Evolutionary conservation across 2,113 vertebrate genomes (phyloP).

Genomic region (Neolamprologus fasciatus): DNA sequence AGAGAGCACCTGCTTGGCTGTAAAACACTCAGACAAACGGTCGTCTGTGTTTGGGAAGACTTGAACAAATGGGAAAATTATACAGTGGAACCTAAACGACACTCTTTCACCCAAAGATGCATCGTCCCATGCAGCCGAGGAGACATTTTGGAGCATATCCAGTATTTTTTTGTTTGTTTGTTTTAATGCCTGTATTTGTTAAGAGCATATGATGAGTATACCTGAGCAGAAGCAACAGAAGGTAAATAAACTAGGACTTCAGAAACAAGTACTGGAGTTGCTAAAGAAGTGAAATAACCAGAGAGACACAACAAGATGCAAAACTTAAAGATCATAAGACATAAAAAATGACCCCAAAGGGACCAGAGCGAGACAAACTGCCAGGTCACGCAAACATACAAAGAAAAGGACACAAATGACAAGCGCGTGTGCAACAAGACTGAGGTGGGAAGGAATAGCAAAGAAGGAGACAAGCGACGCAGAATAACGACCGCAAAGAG

Average conservation of each 20-base stretch:
- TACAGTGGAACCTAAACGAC: conserved; percentile 47
- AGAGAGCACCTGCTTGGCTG: conserved; percentile 57
- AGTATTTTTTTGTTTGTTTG: neutral
- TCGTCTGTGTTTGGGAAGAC: conserved; percentile 49
- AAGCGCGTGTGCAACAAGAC: neutral
- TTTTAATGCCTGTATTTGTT: neutral
- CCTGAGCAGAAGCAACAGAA: neutral
- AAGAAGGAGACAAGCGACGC: neutral
- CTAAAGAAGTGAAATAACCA: neutral
- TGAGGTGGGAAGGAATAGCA: neutral
- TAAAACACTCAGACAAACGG: conserved; percentile 52
- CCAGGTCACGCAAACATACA: neutral
- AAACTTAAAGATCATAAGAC: neutral
- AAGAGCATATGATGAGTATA: neutral
- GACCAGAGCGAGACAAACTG: neutral
- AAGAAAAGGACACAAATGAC: neutral
- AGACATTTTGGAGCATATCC: neutral
- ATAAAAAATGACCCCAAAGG: neutral
- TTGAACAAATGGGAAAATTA: conserved; percentile 67
- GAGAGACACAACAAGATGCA: neutral
- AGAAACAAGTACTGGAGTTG: neutral
- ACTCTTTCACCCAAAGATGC: conserved; percentile 25
- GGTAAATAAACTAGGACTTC: neutral
- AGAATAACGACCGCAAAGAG: neutral
- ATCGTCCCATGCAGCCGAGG: neutral